phyloP scores from a whole-genome alignment of 2,113 vertebrate genomes.

The Apodemus sylvaticus region DNA sequence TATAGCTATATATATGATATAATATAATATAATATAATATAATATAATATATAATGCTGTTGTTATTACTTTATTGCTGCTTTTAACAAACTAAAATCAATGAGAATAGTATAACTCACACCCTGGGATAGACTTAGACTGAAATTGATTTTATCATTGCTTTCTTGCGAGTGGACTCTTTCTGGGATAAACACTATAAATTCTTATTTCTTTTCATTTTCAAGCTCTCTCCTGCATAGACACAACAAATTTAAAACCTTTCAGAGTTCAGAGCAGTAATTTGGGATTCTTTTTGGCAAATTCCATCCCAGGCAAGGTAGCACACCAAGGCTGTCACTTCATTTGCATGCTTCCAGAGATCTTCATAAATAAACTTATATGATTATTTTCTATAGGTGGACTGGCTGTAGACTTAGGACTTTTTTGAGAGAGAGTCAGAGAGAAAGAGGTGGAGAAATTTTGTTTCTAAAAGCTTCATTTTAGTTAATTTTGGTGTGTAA shows the following conservation, averaged over 20 bases:
- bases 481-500: not conserved
- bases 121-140: not conserved
- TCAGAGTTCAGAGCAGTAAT: not conserved
- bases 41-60: too few species aligned
- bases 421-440: not conserved
- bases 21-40: too few species aligned
- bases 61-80: not conserved
- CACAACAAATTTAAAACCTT: slow-evolving; percentile 10
- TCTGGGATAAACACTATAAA: not conserved
- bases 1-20: not conserved
- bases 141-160: not conserved
- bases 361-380: not conserved
- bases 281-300: not conserved
- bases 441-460: not conserved
- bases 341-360: not conserved
- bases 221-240: not conserved
- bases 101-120: not conserved
- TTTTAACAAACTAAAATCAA: not conserved
- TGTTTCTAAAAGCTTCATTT: slow-evolving; percentile 30
- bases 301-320: not conserved
- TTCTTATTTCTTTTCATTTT: slow-evolving; percentile 3
- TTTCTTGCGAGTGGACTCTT: not conserved
- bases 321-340: not conserved
- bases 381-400: not conserved
- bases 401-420: not conserved